Base-by-base conservation (phyloP, 2,797 vertebrate genomes). In the Amniataba percoides region DNA sequence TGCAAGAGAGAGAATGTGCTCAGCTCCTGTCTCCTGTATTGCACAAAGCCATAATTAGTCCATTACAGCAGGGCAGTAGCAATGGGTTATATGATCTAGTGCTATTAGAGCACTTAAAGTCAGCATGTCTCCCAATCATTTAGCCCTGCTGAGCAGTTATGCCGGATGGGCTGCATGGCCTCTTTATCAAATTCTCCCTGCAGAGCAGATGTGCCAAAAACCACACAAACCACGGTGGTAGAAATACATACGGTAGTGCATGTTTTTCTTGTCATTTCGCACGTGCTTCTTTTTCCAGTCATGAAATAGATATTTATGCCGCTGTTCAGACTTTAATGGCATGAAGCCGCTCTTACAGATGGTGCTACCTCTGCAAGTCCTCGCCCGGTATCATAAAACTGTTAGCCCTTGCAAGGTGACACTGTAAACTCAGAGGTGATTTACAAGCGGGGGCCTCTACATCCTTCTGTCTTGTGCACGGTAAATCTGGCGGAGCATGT, bases 101-200 rank as follows among this genome's bases (percentile, higher is more conserved):
- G 86, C 85, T 84, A 86, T 94, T 90, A 87, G 77, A 86, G 85
- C 88, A 82, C 89, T 92, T 90, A 77, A 87, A 89, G 82, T 80
- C 89, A 74, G 81, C 88, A 65, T 80, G 80, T 80, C 82, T 83
- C 73, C 85, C 66, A 16, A 57, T 87, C 85, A 71, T 89, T 90
- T 84, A 86, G 87, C 77, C 90, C 88, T 40, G 53, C 82, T 81
- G 86, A 84, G 85, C 81, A 62, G 70, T 81, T 74, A 56, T 64
- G 74, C 74, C 10, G 74, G 74, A 84, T 60, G 70, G 77, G 45
- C 67, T 67, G 74, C 63, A 14, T 12, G 53, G 80, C 72, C 81
- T 71, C 84, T 83, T 84, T 77, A 84, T 87, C 80, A 87, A 64
- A 79, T 71, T 56, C 79, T 87, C 71, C 68, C 64, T 21, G 82